Evolutionary conservation across 2,888 invertebrate species (phyloP), one percentile per base, ranked within the genome.

Genomic region (Geophilus truncorum): DNA sequence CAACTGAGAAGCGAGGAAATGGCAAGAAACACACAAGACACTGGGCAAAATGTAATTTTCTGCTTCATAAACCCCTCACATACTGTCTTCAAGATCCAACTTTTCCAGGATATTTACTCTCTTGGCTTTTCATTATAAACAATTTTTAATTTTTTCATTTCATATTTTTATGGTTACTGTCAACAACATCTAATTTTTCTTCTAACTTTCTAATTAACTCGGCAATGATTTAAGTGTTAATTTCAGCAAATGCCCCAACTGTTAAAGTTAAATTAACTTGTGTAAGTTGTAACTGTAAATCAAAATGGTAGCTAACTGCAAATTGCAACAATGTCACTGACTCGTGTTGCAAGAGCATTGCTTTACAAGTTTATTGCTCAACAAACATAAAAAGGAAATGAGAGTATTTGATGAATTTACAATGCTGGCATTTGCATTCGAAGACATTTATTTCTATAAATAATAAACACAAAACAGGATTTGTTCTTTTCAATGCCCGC

Each of bases 1-100:
- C 15, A 15, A n/a, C 51, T 51, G 51, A 51, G 51, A 21, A 51
- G 51, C 51, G 70, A 70, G 70, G 70, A 70, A 70, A 70, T 23
- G n/a, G 70, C 70, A 70, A 70, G 70, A 70, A 70, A 70, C 70
- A 3, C 70, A 23, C 70, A 70, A 70, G 70, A 70, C 70, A 70
- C 70, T 70, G 70, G 70, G 70, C 70, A 70, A 70, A 70, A 70
- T 70, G 70, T 70, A 70, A 70, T 70, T 70, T 70, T 70, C 70
- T 70, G 70, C 70, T 70, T 70, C 70, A 70, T 70, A 70, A 70
- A 70, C 70, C 70, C 70, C 70, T 5, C 25, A 70, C 25, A 70
- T 70, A 28, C 25, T 28, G 28, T 70, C 70, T 70, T 23, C 25
- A 70, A 28, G 25, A 15, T 25, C 70, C 28, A 70, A 70, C 70